Evolutionary conservation across 2,113 vertebrate species (phyloP).

Genomic region (Pluvianellus socialis): DNA sequence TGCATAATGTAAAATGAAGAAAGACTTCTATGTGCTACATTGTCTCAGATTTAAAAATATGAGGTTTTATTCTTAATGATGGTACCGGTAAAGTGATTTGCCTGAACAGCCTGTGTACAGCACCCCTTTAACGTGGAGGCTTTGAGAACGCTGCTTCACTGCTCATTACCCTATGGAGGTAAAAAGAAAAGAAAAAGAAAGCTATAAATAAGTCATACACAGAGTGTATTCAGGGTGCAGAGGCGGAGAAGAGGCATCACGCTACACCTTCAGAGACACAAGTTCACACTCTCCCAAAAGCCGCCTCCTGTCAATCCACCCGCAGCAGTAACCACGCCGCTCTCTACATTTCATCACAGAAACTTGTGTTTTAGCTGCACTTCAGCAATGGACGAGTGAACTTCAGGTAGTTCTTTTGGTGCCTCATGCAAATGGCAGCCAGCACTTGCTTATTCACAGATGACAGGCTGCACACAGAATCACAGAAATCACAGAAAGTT

Average conservation of each 20-base stretch:
- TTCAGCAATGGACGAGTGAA: background rate
- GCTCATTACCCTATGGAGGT: background rate
- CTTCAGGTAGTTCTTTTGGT: background rate
- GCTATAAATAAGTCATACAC: background rate
- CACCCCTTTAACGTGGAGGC: background rate
- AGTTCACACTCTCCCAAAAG: background rate
- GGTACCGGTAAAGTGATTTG: background rate
- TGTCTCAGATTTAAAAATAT: background rate
- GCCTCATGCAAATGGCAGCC: background rate
- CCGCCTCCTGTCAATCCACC: background rate
- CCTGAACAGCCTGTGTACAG: background rate
- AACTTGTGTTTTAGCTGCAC: background rate
- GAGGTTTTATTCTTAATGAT: background rate
- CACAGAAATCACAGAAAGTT: too few relatives aligned
- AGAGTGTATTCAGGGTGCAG: background rate
- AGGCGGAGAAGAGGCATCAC: background rate
- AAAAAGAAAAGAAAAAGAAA: background rate
- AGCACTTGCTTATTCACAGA: background rate
- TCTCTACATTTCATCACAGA: background rate
- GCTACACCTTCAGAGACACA: background rate
- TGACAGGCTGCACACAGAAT: background rate
- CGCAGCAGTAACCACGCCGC: accelerated
- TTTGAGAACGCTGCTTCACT: background rate
- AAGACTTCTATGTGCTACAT: background rate
- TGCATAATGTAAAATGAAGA: background rate